These are phyloP conservation scores for Ichneumoninae sp. DNA, from an alignment of 2,888 invertebrate genomes.

Conservation along the genomic window DNA sequence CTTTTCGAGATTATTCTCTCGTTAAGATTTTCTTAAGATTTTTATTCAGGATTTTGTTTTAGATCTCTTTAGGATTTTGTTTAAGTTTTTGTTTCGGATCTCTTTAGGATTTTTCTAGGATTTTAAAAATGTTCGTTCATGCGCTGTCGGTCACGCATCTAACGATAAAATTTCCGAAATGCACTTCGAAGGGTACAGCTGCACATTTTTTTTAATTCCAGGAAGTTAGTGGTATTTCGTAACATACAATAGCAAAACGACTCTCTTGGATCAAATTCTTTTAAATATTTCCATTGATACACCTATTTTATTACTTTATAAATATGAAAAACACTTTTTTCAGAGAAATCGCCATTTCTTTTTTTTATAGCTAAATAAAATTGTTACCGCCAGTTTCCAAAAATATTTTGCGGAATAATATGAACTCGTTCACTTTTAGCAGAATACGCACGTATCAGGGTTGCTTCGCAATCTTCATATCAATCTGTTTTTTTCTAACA, in stretches of 20 bases:
- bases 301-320: conserved; percentile 20
- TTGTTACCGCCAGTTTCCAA: background rate
- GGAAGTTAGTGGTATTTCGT: conserved; percentile 3
- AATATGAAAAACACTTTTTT: conserved; percentile 10
- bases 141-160: background rate
- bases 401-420: background rate
- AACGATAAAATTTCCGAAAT: background rate
- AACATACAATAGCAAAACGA: conserved; percentile 17
- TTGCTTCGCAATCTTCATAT: too few species aligned
- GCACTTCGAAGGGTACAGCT: background rate
- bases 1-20: conserved; percentile 1
- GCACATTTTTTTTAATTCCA: background rate
- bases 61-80: background rate
- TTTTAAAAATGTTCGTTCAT: background rate
- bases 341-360: conserved; percentile 31
- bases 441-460: background rate
- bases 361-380: background rate
- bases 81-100: background rate
- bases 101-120: background rate
- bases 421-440: background rate
- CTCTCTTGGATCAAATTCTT: conserved; percentile 50
- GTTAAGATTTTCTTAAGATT: background rate
- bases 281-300: conserved; percentile 11
- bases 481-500: too few species aligned
- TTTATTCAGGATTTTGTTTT: too few species aligned